These are phyloP conservation scores for Drosophila nr. medialis DNA, from an alignment of 2,888 invertebrate species.

Conservation along the genomic window DNA sequence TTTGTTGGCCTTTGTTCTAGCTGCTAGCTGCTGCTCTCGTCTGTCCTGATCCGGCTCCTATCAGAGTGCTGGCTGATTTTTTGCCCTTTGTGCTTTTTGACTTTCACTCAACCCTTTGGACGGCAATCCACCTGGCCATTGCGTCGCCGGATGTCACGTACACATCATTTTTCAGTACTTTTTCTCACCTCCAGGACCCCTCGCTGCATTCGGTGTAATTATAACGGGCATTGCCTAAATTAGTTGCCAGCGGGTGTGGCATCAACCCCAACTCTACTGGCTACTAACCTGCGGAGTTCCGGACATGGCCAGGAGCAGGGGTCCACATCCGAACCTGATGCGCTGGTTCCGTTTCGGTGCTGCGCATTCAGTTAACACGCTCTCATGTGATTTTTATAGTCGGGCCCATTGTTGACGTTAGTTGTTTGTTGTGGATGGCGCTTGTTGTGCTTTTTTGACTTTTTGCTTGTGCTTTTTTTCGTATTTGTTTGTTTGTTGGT, in stretches of 20 bases:
- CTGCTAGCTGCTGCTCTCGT: conserved; percentile 8
- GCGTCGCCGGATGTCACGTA: conserved; percentile 70
- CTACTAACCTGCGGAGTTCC: neutral
- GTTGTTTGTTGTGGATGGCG: conserved; percentile 43
- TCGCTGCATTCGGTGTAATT: conserved; percentile 52
- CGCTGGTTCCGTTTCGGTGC: conserved; percentile 23
- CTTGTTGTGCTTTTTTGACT: conserved; percentile 34
- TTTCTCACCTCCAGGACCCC: conserved; percentile 43
- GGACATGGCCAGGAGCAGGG: neutral
- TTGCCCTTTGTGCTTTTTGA: conserved; percentile 23
- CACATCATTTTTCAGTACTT: conserved; percentile 75
- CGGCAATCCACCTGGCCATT: conserved; percentile 12
- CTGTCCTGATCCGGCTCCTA: conserved; percentile 24
- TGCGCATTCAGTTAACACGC: conserved; percentile 54
- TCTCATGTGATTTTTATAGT: conserved; percentile 52
- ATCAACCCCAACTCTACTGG: conserved; percentile 12
- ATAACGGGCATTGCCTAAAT: conserved; percentile 70
- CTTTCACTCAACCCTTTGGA: conserved; percentile 13
- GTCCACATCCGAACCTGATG: conserved; percentile 18
- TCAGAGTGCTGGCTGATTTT: conserved; percentile 35
- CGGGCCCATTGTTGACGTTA: conserved; percentile 37
- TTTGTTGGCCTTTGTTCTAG: conserved; percentile 58
- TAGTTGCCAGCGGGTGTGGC: conserved; percentile 54
- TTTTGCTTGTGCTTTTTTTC: conserved; percentile 18
- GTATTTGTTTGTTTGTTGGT: conserved; percentile 34